Base-by-base conservation (phyloP, 2,888 invertebrate genomes). In the Macrosoma leucophasiata region DNA sequence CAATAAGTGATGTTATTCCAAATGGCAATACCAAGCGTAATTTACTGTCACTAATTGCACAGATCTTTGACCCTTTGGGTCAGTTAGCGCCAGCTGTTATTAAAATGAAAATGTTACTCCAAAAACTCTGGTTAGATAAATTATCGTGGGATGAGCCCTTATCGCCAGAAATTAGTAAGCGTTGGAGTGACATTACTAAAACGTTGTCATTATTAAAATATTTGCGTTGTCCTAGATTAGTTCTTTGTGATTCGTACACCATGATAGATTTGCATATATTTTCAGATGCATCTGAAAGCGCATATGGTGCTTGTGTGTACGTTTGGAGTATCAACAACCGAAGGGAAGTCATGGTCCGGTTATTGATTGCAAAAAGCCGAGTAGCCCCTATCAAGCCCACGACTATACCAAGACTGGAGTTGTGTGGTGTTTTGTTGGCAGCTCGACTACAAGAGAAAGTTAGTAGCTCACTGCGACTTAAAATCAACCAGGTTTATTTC, bases 361-460 rank as follows among this genome's bases (percentile, higher is more conserved):
- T 58, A 13, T 11, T 58, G 8, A 5, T 42, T 0, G 51, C 51
- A 1, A 58, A 58, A 19, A 46, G 48, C 36, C 31, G 40, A 20
- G 53, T 56, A 0, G 47, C 55, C 0, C 51, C 53, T 0, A 29
- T 54, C 1, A 56, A 58, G 19, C 38, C 51, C 1, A 41, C 28
- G 0, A 58, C 52, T 0, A 56, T 54, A 6, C 57, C 58, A 2
- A 18, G 57, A n/a, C 43, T 61, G 3, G 58, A 61, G 14, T 29
- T 59, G 2, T 58, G 56, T 28, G 55, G 47, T 4, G 56, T 55
- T 8, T 17, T 57, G 8, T 22, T 55, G 1, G 52, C 45, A 21
- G 41, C 46, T 19, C 48, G 49, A 8, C 25, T 57, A 0, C 51
- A 41, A 29, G 36, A 52, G 13, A 57, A 58, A 30, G 44, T 29